Evolutionary conservation across 2,888 invertebrate species (phyloP).

Genomic region (Synanthedon tipuliformis): DNA sequence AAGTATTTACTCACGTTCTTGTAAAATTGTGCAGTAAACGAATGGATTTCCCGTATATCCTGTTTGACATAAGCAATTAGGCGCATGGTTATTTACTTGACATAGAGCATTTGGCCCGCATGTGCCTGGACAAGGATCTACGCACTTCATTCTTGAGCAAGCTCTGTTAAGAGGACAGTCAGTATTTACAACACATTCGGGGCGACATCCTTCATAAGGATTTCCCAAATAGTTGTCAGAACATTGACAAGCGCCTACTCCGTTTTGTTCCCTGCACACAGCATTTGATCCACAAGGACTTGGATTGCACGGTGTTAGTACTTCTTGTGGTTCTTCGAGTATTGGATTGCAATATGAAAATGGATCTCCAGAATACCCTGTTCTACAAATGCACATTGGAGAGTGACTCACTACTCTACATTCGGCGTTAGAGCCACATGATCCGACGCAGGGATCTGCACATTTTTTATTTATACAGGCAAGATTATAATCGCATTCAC

Average conservation of each 20-base stretch:
- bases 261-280: conserved; percentile 70
- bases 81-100: conserved; percentile 79
- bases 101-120: conserved; percentile 82
- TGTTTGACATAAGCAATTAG: conserved; percentile 76
- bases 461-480: conserved; percentile 84
- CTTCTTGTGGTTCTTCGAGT: conserved; percentile 41
- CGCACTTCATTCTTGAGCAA: conserved; percentile 79
- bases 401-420: conserved; percentile 83
- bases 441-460: conserved; percentile 78
- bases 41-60: conserved; percentile 79
- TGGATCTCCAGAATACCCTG: conserved; percentile 81
- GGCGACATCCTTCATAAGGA: conserved; percentile 82
- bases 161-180: conserved; percentile 79
- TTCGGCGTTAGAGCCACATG: conserved; percentile 79
- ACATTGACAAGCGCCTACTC: conserved; percentile 77
- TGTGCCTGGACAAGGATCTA: conserved; percentile 83
- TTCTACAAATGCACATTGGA: conserved; percentile 77
- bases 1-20: conserved; percentile 47
- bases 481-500: conserved; percentile 76
- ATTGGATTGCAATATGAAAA: conserved; percentile 73
- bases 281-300: conserved; percentile 75
- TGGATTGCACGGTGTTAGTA: conserved; percentile 73
- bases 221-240: conserved; percentile 76
- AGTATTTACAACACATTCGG: conserved; percentile 79
- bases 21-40: conserved; percentile 63